Conservation (phyloP, 2,888 invertebrate genomes). For the Dugesia japonica region DNA sequence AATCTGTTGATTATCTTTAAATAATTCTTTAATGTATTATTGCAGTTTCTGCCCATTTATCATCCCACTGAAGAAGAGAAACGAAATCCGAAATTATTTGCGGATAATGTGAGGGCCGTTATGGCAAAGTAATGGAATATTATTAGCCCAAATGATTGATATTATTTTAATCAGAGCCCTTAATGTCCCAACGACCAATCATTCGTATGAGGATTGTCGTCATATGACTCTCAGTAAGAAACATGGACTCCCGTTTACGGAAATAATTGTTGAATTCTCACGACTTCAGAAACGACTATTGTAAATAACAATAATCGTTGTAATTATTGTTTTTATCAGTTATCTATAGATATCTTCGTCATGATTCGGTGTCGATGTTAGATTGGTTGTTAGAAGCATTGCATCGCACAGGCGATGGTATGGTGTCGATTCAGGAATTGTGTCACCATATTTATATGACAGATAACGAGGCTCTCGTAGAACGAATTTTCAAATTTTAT, state of each 20-base stretch:
- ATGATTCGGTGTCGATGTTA: background rate
- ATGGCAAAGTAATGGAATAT: constrained; percentile 85
- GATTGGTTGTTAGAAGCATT: background rate
- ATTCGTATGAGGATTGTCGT: constrained; percentile 76
- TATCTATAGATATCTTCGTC: background rate
- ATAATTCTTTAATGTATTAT: no score
- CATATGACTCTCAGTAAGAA: constrained; percentile 68
- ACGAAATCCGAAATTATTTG: constrained; percentile 68
- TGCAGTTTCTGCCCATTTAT: constrained; percentile 80
- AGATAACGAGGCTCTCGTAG: constrained; percentile 4
- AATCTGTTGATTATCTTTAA: no score
- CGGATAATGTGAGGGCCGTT: constrained; percentile 68
- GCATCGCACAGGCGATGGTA: background rate
- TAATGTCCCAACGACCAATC: constrained; percentile 69
- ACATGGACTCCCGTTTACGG: constrained; percentile 62
- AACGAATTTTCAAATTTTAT: background rate
- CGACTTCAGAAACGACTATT: constrained; percentile 61
- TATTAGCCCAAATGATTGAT: no score
- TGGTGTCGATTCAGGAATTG: background rate
- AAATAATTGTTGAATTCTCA: constrained; percentile 61
- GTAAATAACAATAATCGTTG: no score
- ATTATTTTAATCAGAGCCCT: no score
- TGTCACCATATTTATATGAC: constrained; percentile 4
- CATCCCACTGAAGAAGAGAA: constrained; percentile 70
- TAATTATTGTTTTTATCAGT: no score